These are phyloP conservation scores for Dysmachus trigonus DNA, from an alignment of 2,888 invertebrate genomes.

Conservation along the genomic window DNA sequence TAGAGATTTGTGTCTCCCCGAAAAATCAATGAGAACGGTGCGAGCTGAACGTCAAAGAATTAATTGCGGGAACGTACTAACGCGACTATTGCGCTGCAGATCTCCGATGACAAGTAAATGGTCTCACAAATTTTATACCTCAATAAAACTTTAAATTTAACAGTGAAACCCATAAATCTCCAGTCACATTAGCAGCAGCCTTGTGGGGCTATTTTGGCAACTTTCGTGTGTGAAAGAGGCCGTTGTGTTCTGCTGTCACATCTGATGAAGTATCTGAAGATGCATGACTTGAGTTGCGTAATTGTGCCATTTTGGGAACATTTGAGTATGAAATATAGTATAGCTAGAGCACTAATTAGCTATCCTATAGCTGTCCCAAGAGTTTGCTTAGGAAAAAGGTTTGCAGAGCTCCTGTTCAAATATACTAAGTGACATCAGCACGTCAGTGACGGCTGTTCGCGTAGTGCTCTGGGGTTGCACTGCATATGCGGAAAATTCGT, in stretches of 20 bases:
- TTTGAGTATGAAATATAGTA: background rate
- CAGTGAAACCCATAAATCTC: slow-evolving; percentile 7
- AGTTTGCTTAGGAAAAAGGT: background rate
- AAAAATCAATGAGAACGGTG: background rate
- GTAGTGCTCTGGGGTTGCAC: background rate
- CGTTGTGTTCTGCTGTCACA: background rate
- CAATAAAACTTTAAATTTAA: slow-evolving; percentile 15
- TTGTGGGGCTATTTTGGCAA: background rate
- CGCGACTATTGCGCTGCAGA: background rate
- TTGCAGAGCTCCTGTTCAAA: background rate
- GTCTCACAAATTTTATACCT: background rate
- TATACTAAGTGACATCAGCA: background rate
- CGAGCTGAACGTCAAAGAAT: background rate
- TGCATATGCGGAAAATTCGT: background rate
- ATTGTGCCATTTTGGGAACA: background rate
- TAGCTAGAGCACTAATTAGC: background rate
- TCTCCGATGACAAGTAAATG: slow-evolving; percentile 14
- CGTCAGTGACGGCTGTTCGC: background rate
- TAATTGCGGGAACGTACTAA: background rate
- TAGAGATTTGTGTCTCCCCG: background rate
- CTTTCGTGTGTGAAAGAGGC: background rate
- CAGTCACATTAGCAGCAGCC: background rate
- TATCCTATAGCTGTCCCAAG: background rate
- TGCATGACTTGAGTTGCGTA: background rate
- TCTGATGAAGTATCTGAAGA: background rate